Base-by-base conservation (phyloP, 53 echinoderm and acorn worm genomes). In the Patiria pectinifera region DNA sequence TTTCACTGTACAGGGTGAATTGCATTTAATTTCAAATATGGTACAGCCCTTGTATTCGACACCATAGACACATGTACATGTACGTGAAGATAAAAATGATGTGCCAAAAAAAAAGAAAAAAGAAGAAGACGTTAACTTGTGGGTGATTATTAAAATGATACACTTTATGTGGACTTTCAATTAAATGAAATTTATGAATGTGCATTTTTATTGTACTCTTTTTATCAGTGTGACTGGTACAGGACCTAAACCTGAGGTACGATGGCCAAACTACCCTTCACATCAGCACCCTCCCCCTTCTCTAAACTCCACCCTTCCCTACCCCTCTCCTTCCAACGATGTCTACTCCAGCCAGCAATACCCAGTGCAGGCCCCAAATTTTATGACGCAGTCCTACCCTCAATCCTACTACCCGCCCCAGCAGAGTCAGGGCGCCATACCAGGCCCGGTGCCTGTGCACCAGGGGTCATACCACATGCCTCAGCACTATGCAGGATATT, bases 401-500 rank as follows among this genome's bases (percentile, higher is more conserved):
- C 88, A 84, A 71, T 62, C 74, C 35, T 94, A 87, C 81, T 74
- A n/a, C 69, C 87, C 69, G 18, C 58, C 87, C 48, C 74, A 83
- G 7, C 76, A 83, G 35, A 59, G 78, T 23, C 83, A 91, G 66
- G 69, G 89, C 85, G 7, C 85, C 62, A 46, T 91, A 71, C 92
- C 62, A 59, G 83, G 75, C 59, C 93, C 90, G 91, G 75, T 62
- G 72, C 91, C 85, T 77, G 76, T 66, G 44, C 91, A 22, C 6
- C 85, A 84, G 45, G 91, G 85, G 14, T 80, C 87, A 18, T 93
- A 78, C 66, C 93, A 59, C 9, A 49, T 69, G 8, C 80, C 87
- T 2, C 83, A 89, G 48, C 83, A 72, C 75, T 93, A 93, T 81
- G 84, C 89, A n/a, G 93, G 93, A 70, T 93, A 93, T 61, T 89